Evolutionary conservation across 2,113 vertebrate species (phyloP).

Genomic region (Brevimyrus niger): DNA sequence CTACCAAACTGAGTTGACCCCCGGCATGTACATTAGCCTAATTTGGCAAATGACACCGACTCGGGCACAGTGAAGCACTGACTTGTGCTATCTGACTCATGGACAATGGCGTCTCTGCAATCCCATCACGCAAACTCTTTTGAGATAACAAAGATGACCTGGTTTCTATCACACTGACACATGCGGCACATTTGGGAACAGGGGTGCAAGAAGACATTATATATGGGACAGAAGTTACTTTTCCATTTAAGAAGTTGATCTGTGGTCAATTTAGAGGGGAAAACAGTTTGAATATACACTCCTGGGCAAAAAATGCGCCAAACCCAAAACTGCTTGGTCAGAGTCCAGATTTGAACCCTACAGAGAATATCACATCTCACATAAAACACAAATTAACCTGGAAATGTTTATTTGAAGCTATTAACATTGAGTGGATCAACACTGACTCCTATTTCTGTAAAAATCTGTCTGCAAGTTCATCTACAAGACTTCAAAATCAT

Average conservation of each 20-base stretch:
- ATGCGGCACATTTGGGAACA: not conserved
- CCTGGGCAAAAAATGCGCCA: not conserved
- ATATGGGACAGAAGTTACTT: not conserved
- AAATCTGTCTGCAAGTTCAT: not conserved
- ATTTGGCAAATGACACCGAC: not conserved
- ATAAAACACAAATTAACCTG: not conserved
- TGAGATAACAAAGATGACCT: not conserved
- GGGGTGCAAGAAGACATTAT: not conserved
- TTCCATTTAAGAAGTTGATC: not conserved
- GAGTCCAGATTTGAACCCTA: not conserved
- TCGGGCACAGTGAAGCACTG: not conserved
- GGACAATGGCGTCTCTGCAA: not conserved
- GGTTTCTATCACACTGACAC: not conserved
- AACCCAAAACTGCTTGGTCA: not conserved
- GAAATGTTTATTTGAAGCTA: not conserved
- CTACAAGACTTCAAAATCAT: not conserved
- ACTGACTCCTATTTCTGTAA: not conserved
- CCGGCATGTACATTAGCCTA: not conserved
- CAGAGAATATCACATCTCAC: not conserved
- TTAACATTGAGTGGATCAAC: not conserved
- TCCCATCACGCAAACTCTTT: not conserved
- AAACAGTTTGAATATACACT: not conserved
- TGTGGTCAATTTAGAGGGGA: not conserved
- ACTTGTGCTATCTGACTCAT: not conserved
- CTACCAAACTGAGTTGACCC: not conserved